phyloP scores from a whole-genome alignment of 1,140 invertebrate genomes.

The Mylabris phalerata region DNA sequence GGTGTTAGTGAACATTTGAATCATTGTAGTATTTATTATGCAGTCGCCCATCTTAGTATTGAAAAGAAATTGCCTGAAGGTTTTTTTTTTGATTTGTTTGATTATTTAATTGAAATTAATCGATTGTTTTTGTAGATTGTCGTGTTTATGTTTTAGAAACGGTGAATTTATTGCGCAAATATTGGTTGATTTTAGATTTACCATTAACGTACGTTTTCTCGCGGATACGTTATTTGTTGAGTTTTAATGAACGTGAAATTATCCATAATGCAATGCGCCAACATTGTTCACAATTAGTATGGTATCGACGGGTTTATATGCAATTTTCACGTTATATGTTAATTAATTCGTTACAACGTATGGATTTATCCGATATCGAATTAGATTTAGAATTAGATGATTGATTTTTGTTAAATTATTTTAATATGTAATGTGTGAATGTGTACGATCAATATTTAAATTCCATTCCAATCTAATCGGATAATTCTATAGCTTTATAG shows the following conservation, averaged over 20 bases:
- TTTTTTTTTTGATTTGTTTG: conserved; percentile 34
- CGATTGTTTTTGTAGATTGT: conserved; percentile 57
- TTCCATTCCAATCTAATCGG: no score
- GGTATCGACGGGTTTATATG: conserved; percentile 88
- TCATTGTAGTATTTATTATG: conserved; percentile 78
- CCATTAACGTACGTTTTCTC: conserved; percentile 69
- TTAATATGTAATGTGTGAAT: no score
- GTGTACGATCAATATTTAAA: no score
- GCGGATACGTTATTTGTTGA: conserved; percentile 61
- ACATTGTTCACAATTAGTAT: conserved; percentile 84
- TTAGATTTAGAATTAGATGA: conserved; percentile 68
- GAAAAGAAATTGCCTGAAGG: conserved; percentile 65
- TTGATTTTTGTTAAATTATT: conserved; percentile 5
- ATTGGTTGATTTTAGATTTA: conserved; percentile 75
- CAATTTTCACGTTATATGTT: conserved; percentile 85
- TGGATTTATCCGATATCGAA: conserved; percentile 64
- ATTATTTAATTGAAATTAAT: background rate
- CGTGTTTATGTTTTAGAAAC: conserved; percentile 74
- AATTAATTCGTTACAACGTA: conserved; percentile 74
- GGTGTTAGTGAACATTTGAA: conserved; percentile 87
- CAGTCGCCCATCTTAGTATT: conserved; percentile 65
- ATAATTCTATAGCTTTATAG: no score
- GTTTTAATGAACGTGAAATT: conserved; percentile 48
- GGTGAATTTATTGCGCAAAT: conserved; percentile 81
- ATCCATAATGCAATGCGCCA: conserved; percentile 72